Evolutionary conservation across 2,113 vertebrate genomes (phyloP).

Genomic region (Myotis brandtii): DNA sequence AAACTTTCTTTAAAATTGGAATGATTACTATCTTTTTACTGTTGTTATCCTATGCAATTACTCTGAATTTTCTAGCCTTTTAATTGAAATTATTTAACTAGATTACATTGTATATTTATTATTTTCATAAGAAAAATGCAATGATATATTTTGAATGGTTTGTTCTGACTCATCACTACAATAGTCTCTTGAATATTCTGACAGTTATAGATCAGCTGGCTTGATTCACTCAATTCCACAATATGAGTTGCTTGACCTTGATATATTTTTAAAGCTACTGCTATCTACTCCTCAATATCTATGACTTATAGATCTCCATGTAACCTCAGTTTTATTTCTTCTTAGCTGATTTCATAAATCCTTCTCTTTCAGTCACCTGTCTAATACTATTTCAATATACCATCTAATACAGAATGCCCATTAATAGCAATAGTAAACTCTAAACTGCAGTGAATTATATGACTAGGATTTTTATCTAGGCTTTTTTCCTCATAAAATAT

Average conservation of each 20-base stretch:
- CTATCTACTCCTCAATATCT: conserved; percentile 71
- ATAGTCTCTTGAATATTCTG: conserved; percentile 19
- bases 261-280: conserved; percentile 73
- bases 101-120: not conserved
- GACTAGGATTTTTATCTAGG: conserved; percentile 67
- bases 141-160: conserved; percentile 1
- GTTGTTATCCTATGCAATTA: not conserved
- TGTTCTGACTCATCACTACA: not conserved
- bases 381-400: conserved; percentile 71
- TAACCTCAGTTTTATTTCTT: conserved; percentile 69
- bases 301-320: conserved; percentile 70
- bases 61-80: not conserved
- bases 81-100: conserved; percentile 25
- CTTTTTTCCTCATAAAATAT: conserved; percentile 66
- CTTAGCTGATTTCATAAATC: conserved; percentile 77
- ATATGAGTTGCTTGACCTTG: conserved; percentile 74
- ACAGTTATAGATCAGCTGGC: conserved; percentile 61
- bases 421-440: conserved; percentile 74
- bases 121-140: conserved; percentile 32
- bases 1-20: not conserved
- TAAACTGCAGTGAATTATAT: conserved; percentile 75
- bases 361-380: conserved; percentile 65
- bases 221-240: conserved; percentile 51
- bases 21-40: not conserved
- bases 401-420: conserved; percentile 64